These are phyloP conservation scores for Ennomos quercinarius DNA, from an alignment of 2,888 invertebrate species.

Conservation along the genomic window DNA sequence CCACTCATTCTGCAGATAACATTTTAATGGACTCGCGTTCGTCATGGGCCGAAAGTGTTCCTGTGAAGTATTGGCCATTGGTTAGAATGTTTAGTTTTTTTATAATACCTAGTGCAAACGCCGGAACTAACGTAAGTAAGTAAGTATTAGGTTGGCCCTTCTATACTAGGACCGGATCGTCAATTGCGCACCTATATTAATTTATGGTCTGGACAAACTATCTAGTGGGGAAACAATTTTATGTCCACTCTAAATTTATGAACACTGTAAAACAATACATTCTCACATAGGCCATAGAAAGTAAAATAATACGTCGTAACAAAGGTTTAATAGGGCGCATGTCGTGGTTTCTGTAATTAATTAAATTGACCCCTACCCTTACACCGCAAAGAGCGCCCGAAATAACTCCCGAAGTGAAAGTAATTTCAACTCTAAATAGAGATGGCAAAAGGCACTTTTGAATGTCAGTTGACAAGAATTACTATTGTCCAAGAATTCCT, in stretches of 20 bases:
- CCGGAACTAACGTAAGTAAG: too few relatives aligned
- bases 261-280: constrained; percentile 45
- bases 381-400: constrained; percentile 57
- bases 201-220: constrained; percentile 15
- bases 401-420: constrained; percentile 42
- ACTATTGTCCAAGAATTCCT: constrained; percentile 64
- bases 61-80: background rate
- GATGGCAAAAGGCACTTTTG: constrained; percentile 51
- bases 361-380: constrained; percentile 75
- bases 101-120: too few relatives aligned
- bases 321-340: constrained; percentile 73
- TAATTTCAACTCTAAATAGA: constrained; percentile 58
- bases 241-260: constrained; percentile 37
- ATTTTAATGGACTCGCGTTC: background rate
- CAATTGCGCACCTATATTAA: background rate
- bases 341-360: constrained; percentile 75
- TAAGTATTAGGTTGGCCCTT: too few relatives aligned
- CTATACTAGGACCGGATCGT: too few relatives aligned
- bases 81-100: too few relatives aligned
- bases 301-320: constrained; percentile 65
- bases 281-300: constrained; percentile 51
- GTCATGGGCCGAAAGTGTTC: background rate
- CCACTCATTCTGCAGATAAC: background rate
- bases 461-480: constrained; percentile 44
- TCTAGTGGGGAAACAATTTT: constrained; percentile 17